Evolutionary conservation across 2,797 vertebrate species (phyloP).

Genomic region (Nasua narica): DNA sequence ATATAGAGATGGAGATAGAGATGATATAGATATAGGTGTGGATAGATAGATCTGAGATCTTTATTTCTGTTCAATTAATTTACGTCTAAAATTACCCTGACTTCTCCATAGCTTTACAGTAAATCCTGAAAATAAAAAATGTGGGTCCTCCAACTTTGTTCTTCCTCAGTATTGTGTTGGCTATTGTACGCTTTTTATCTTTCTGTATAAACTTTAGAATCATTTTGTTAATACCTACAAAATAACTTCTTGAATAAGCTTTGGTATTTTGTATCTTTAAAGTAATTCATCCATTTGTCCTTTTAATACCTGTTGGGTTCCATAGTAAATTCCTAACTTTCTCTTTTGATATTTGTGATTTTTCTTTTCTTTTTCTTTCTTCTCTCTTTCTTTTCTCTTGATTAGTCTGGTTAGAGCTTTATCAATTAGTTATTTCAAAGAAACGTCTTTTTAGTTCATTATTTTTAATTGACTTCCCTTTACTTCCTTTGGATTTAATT

Average conservation of each 20-base stretch:
- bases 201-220: neutral
- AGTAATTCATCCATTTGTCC: neutral
- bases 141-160: neutral
- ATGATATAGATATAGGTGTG: neutral
- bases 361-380: too few species aligned
- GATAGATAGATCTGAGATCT: neutral
- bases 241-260: neutral
- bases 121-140: neutral
- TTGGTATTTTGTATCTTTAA: neutral
- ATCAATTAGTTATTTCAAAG: neutral
- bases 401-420: neutral
- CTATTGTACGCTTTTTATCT: neutral
- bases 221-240: neutral
- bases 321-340: neutral
- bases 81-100: neutral
- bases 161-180: neutral
- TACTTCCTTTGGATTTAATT: neutral
- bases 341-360: neutral
- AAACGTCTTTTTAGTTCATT: neutral
- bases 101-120: neutral
- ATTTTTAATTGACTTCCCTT: neutral
- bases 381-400: constrained; percentile 4
- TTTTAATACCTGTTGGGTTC: neutral
- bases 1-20: neutral
- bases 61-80: neutral